Percentiles rank a stretch among this genome's conserved stretches.
phyloP scores from a whole-genome alignment of 2,888 invertebrate genomes.

The Phortica okadai region DNA sequence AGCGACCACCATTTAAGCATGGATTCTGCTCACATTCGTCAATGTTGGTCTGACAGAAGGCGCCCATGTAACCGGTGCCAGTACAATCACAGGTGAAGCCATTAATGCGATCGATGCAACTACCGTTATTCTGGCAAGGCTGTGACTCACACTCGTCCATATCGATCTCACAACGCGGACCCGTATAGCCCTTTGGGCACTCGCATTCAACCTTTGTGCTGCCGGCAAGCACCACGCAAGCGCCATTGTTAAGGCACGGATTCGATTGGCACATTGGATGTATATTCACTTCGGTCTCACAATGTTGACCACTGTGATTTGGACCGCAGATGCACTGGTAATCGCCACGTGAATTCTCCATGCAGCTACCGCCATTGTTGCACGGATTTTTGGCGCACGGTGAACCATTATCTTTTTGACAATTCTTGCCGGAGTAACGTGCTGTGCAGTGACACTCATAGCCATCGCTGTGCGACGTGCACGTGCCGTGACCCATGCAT shows the following conservation, averaged over 20 bases:
- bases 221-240: conserved; percentile 82
- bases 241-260: conserved; percentile 88
- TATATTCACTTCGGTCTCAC: conserved; percentile 84
- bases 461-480: conserved; percentile 84
- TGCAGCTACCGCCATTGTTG: conserved; percentile 84
- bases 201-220: conserved; percentile 79
- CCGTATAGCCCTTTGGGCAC: conserved; percentile 79
- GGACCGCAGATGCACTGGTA: conserved; percentile 84
- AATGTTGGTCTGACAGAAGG: conserved; percentile 86
- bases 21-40: conserved; percentile 87
- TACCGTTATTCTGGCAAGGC: conserved; percentile 85
- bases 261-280: conserved; percentile 84
- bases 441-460: conserved; percentile 91
- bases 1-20: conserved; percentile 84
- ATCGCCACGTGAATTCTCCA: conserved; percentile 82
- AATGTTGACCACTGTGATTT: conserved; percentile 83
- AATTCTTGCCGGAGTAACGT: conserved; percentile 91
- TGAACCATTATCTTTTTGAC: conserved; percentile 88
- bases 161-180: conserved; percentile 80
- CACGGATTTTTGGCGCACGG: conserved; percentile 85
- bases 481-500: conserved; percentile 89
- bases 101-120: conserved; percentile 85
- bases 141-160: conserved; percentile 85
- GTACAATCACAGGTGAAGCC: conserved; percentile 88
- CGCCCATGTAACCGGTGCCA: conserved; percentile 85